Evolutionary conservation across 2,113 vertebrate species (phyloP), one percentile per base, ranked within the genome.

Genomic region (Epinephelus lanceolatus): DNA sequence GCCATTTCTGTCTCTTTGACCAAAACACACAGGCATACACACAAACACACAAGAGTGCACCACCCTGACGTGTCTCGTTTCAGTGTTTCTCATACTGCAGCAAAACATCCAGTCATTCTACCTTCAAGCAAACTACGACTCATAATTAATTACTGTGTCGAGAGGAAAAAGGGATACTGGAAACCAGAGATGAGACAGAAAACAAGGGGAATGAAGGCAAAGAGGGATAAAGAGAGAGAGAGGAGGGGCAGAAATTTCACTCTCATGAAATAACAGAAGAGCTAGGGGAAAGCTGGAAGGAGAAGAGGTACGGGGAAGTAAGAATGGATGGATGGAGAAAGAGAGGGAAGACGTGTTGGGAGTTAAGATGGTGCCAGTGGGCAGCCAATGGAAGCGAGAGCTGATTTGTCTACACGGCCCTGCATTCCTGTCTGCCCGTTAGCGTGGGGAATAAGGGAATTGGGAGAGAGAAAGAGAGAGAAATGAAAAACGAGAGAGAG

Each of bases 371-470:
- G 66, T 89, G 81, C 76, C 76, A 79, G 83, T 79, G 81, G 4
- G 89, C 61, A 82, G 86, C 78, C 14, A 69, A 86, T 83, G 45
- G 86, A 91, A 81, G 82, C 51, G 45, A 77, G 76, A 73, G 80
- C 85, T 81, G 88, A 94, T 95, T 94, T 90, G 92, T 95, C 88
- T 80, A 87, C 85, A 81, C 47, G 51, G 81, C 81, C 66, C 88
- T 80, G 84, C 84, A 80, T 91, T 91, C 67, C 83, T 86, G 86
- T 87, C 85, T 87, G 84, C 77, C 71, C 42, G 71, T 85, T 75
- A 86, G 87, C 27, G 11, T 59, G 25, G 79, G 74, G 90, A 91
- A 87, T 85, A 69, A 85, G 85, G 88, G 90, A 90, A 80, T 86
- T 80, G 71, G 72, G 78, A 70, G 75, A 71, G 66, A 37, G 72